A percentile compares a stretch with the other conserved stretches of the same genome.
Evolutionary conservation across 2,797 vertebrate species (phyloP).

Genomic region (Champsocephalus esox): DNA sequence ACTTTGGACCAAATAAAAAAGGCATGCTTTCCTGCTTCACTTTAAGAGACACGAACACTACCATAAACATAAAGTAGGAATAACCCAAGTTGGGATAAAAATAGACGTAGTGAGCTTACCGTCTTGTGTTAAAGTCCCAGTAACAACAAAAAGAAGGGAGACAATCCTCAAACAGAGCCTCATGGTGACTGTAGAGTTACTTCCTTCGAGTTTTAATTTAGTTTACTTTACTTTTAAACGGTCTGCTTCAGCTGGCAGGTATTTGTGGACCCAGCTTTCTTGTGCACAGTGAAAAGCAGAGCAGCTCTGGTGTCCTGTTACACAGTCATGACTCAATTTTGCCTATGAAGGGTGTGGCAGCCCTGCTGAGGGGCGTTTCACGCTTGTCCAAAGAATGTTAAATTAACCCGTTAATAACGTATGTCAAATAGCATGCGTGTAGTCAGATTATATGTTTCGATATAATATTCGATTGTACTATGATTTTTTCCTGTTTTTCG

Average conservation of each 20-base stretch:
- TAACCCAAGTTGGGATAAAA: background rate
- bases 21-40: too few relatives aligned
- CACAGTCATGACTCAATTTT: slow-evolving; percentile 24
- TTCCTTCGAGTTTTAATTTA: background rate
- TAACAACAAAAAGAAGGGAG: slow-evolving; percentile 35
- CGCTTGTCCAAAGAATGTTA: too few relatives aligned
- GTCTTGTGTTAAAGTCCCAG: slow-evolving; percentile 34
- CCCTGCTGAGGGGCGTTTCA: background rate
- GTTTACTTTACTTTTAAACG: background rate
- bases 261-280: background rate
- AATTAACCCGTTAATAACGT: too few relatives aligned
- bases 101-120: slow-evolving; percentile 13
- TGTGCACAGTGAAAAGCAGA: background rate
- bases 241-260: background rate
- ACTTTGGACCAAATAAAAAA: too few relatives aligned
- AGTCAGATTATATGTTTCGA: too few relatives aligned
- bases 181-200: slow-evolving; percentile 35
- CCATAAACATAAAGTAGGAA: background rate
- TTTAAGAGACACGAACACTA: too few relatives aligned
- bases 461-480: too few relatives aligned
- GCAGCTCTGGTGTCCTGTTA: slow-evolving; percentile 24
- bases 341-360: slow-evolving; percentile 29
- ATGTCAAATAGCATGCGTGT: too few relatives aligned
- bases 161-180: slow-evolving; percentile 23
- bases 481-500: too few relatives aligned